Percentiles rank a stretch among this genome's conserved stretches.
phyloP scores from a whole-genome alignment of 2,113 vertebrate genomes.

The Ammodytes dubius region DNA sequence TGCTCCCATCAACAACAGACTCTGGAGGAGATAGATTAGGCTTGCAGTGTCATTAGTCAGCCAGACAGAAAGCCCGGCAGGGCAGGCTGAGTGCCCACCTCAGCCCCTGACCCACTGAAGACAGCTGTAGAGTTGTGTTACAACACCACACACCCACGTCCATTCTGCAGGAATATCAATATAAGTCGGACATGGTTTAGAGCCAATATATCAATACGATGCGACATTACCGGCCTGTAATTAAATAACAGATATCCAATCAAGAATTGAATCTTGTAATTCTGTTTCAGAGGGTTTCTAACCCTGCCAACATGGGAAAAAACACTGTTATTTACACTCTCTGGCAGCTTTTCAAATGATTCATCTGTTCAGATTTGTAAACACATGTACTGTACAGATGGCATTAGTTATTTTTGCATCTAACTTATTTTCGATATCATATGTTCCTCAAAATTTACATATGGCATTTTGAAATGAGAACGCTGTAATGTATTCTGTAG shows the following conservation, averaged over 20 bases:
- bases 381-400: not conserved
- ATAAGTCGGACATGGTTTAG: slow-evolving; percentile 34
- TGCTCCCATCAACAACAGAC: slow-evolving; percentile 31
- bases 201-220: slow-evolving; percentile 32
- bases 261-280: slow-evolving; percentile 11
- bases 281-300: not conserved
- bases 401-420: not conserved
- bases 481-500: slow-evolving; percentile 13
- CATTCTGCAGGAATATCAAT: slow-evolving; percentile 51
- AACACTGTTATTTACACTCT: not conserved
- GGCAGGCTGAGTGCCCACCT: slow-evolving; percentile 50
- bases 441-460: not conserved
- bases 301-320: not conserved
- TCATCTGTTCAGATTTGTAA: slow-evolving; percentile 7
- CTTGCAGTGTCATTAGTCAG: slow-evolving; percentile 67
- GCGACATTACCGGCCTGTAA: slow-evolving; percentile 15
- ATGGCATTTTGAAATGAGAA: slow-evolving; percentile 13
- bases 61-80: slow-evolving; percentile 44
- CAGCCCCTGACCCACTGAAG: slow-evolving; percentile 56
- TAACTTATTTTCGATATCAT: not conserved
- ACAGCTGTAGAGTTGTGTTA: slow-evolving; percentile 54
- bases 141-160: slow-evolving; percentile 34
- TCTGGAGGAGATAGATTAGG: slow-evolving; percentile 65
- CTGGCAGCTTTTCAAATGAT: slow-evolving; percentile 4
- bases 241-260: slow-evolving; percentile 27